Base-by-base conservation (phyloP, 1,140 invertebrate species). In the Penaeus indicus region DNA sequence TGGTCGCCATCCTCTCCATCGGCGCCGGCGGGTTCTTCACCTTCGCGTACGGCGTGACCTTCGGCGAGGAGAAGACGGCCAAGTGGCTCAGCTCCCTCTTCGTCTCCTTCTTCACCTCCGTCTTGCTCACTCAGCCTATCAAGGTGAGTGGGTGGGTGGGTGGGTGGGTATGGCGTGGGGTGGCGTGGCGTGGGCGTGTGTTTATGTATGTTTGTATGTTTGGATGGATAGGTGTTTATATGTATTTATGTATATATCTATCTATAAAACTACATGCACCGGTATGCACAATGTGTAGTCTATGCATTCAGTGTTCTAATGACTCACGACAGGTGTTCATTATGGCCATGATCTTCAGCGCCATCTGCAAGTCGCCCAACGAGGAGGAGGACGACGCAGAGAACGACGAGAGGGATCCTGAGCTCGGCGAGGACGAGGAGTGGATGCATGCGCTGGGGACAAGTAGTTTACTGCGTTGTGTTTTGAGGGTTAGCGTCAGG, bases 21-120 rank as follows among this genome's bases (percentile, higher is more conserved):
- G 72, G 21, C 27, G 72, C 72, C 42, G 72, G 72, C 42, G 72
- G n/a, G 18, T 75, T 75, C 72, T 75, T 75, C 21, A 75, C 72
- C 42, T 75, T 75, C 42, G 21, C 62, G 11, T 85, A 54, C 61
- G 94, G 94, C 19, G 93, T 94, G 63, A 92, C 91, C 84, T 94
- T 94, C 92, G 93, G 93, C 42, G 93, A 94, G 86, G 92, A 93
- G 27, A 94, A 94, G 87, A 93, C 93, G 78, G 92, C 92, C 78
- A 93, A 94, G 91, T 94, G 94, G 94, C 92, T 94, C 18, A 93
- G 93, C 7, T 94, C 94, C 10, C 92, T 94, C 90, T 82, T 94
- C 79, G 92, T 94, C 10, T 94, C 94, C 11, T 94, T 94, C 92
- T 93, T 94, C 89, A 92, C 92, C 79, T 94, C 94, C 7, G 92